Evolutionary conservation across 2,888 invertebrate genomes (phyloP), one percentile per base, ranked within the genome.

Genomic region (Osmoderma eremita): DNA sequence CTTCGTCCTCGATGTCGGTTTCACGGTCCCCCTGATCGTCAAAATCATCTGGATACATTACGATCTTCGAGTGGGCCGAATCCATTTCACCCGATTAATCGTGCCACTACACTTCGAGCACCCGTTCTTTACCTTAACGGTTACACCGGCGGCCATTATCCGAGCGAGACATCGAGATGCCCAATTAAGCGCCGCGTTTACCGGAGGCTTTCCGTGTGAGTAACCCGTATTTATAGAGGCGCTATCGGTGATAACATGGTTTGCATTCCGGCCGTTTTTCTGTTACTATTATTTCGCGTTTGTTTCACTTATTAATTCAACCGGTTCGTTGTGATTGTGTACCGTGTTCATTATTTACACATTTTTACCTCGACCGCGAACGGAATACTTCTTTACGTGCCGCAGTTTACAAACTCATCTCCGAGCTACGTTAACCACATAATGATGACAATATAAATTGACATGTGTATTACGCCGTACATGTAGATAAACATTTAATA

Each of bases 391-490:
- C 18, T 2, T 8, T 15, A 42, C 8, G 42, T 15, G 15, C 42
- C 2, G 42, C 42, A 13, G 15, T 42, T 42, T 17, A 13, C 17
- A 17, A 58, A 20, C 45, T 13, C 45, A 58, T 45, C 58, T 58
- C 58, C 15, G 10, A 39, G 10, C 13, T 24, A 22, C 15, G 12
- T 15, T 45, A 53, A 58, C 58, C 42, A 30, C 10, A 24, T 22
- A 45, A 58, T 18, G 18, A 48, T 58, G 58, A 58, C 58, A 58
- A 58, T 45, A 58, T 30, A 15, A 58, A 58, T 58, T 30, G 58
- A 42, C 45, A 58, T 58, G 15, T 48, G n/a, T 48, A 15, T 15
- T 45, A 24, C 15, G 10, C n/a, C 10, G 12, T 48, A 15, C 15
- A 22, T 42, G 24, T 58, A 58, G 30, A 30, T 30, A 30, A 30